Evolutionary conservation across 2,888 invertebrate genomes (phyloP), one percentile per base, ranked within the genome.

Genomic region (Phytoseiulus persimilis): DNA sequence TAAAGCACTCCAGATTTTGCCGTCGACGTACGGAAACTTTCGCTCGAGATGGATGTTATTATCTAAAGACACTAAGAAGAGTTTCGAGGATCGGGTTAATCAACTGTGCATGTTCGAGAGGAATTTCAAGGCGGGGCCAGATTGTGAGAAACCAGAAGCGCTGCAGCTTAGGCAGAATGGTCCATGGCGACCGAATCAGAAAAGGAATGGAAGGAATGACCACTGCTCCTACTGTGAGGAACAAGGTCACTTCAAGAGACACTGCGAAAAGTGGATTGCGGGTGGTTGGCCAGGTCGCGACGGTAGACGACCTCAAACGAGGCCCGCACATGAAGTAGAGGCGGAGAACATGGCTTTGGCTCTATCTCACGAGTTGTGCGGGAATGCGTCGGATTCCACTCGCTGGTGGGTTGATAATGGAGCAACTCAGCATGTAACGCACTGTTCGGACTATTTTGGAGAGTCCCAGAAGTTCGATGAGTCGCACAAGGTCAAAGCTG

Each of bases 161-260:
- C n/a, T 45, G 6, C 45, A 14, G 2, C 23, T 65, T 28, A 65
- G 65, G 18, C 46, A 46, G 46, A 14, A 46, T 11, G 14, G 14
- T 46, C 28, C 28, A 65, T 1, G 65, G 65, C 14, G 65, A 65
- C 65, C 14, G 18, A n/a, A n/a, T n/a, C 14, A 6, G 28, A 65
- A 65, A 14, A 6, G 65, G 9, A 9, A 39, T 18, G 18, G 65
- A 46, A 31, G 83, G 32, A n/a, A 33, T 28, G 83, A 65, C 5
- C 83, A 39, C 28, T 90, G 84, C 45, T 90, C 90, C 18, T 90
- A 90, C 31, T 90, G 90, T 28, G 83, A 90, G n/a, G 32, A 90
- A 31, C 83, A 31, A n/a, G 90, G 83, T 6, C 90, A 90, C 31
- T 90, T 90, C 90, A 45, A 89, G 0, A 90, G 32, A 83, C 32